Percentiles rank a stretch among this genome's conserved stretches.
phyloP scores from a whole-genome alignment of 2,113 vertebrate genomes.

The Myodes glareolus region DNA sequence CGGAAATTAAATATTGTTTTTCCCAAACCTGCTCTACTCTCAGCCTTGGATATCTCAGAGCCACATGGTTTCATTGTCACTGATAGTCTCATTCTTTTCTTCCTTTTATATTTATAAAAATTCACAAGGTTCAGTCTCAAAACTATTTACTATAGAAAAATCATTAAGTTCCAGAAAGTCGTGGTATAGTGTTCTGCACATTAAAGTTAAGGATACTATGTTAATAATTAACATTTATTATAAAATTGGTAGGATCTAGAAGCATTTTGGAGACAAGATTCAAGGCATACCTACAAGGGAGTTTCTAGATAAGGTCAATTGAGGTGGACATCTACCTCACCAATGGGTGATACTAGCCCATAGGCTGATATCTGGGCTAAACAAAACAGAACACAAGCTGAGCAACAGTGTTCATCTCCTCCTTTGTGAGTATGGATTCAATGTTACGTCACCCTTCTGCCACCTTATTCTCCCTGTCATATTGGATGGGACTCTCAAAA shows the following conservation, averaged over 20 bases:
- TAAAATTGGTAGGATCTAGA: not conserved
- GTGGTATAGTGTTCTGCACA: not conserved
- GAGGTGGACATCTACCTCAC: not conserved
- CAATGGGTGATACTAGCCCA: not conserved
- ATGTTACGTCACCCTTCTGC: not conserved
- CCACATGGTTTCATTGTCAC: not conserved
- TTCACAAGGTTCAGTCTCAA: not conserved
- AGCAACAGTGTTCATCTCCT: not conserved
- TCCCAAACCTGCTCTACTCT: not conserved
- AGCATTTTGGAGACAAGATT: not conserved
- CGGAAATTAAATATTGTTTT: not conserved
- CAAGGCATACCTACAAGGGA: not conserved
- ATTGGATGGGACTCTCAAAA: not conserved
- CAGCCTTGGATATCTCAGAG: not conserved
- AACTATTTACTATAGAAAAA: not conserved
- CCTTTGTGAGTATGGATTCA: not conserved
- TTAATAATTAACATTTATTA: not conserved
- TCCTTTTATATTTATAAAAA: not conserved
- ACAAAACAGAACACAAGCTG: not conserved
- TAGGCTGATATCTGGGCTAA: not conserved
- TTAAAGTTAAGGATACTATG: not conserved
- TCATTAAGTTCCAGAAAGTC: not conserved
- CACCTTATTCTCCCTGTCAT: not conserved
- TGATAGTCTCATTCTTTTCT: not conserved
- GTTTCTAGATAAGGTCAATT: not conserved